Base-by-base conservation (phyloP, 2,113 vertebrate species). In the Drymodes brunneopygia region DNA sequence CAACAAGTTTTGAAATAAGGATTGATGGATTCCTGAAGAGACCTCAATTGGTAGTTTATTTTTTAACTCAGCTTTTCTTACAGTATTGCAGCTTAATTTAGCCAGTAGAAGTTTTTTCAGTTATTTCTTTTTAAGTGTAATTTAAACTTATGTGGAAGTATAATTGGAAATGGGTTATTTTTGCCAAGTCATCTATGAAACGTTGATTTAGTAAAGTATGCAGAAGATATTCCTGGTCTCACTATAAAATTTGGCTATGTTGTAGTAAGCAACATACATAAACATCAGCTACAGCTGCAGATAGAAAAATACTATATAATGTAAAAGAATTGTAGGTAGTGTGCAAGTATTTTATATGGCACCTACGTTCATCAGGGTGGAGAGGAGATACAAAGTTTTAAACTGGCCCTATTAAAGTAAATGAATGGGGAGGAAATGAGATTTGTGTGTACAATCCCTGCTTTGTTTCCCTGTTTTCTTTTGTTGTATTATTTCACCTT, bases 81-180 rank as follows among this genome's bases (percentile, higher is more conserved):
- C 15, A 58, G 6, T 47, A 67, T 12, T 36, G 5, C 31, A 67
- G 35, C 21, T 90, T 92, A 81, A 94, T 77, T 75, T 66, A 84
- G 40, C 42, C n/a, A 56, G 20, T 13, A 79, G n/a, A 57, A 4
- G 11, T 17, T 62, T 78, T 74, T 84, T 48, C 33, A 56, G 29
- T 73, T 54, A 28, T n/a, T 66, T 91, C 17, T 22, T 54, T 44
- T 14, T 29, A 47, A n/a, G 27, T 45, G 21, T 91, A 62, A 91
- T 65, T 83, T 94, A 92, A 64, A 84, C 96, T 96, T 96, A 73
- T 95, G 24, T 94, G 85, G 75, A 95, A 90, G 19, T 94, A 33
- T 88, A 79, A 77, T 35, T 57, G 18, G 35, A 86, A 83, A 54
- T 80, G 2, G 5, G 25, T 81, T 58, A 31, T 81, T 94, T 80